Evolutionary conservation across 1,140 invertebrate species (phyloP).

Genomic region (Coenobita brevimanus): DNA sequence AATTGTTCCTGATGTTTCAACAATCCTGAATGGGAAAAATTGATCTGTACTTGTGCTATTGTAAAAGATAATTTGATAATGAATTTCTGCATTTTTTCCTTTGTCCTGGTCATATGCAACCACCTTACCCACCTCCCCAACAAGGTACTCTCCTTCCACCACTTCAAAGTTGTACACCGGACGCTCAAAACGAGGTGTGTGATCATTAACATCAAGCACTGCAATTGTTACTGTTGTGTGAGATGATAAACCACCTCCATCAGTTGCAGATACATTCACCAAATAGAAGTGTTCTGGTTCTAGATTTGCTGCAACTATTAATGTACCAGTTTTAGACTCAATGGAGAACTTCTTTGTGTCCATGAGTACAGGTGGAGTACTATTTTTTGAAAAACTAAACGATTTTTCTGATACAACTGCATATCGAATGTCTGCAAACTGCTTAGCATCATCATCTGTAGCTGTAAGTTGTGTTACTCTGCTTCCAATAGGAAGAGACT

Average conservation of each 20-base stretch:
- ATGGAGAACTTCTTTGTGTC: slow-evolving; percentile 40
- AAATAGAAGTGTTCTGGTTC: slow-evolving; percentile 48
- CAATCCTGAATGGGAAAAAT: slow-evolving; percentile 47
- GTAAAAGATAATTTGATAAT: slow-evolving; percentile 44
- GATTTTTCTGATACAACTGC: slow-evolving; percentile 44
- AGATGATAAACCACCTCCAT: slow-evolving; percentile 40
- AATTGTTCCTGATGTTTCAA: slow-evolving; percentile 44
- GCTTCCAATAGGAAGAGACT: slow-evolving; percentile 75
- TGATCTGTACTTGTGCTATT: slow-evolving; percentile 24
- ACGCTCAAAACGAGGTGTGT: slow-evolving; percentile 86
- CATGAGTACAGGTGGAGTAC: slow-evolving; percentile 14
- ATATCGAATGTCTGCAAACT: slow-evolving; percentile 40
- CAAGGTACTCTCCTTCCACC: slow-evolving; percentile 51
- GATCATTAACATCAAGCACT: slow-evolving; percentile 95
- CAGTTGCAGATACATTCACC: slow-evolving; percentile 49
- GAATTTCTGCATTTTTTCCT: slow-evolving; percentile 40
- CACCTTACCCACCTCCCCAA: slow-evolving; percentile 53
- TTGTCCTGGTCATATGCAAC: slow-evolving; percentile 39
- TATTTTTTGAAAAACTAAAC: slow-evolving; percentile 26
- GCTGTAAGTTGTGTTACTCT: slow-evolving; percentile 74
- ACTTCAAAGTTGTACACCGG: slow-evolving; percentile 60
- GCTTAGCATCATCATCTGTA: slow-evolving; percentile 74
- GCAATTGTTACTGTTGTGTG: slow-evolving; percentile 74
- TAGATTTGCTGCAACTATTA: slow-evolving; percentile 32
- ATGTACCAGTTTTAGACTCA: slow-evolving; percentile 39